phyloP scores from a whole-genome alignment of 2,113 vertebrate species.

The Odocoileus virginianus region DNA sequence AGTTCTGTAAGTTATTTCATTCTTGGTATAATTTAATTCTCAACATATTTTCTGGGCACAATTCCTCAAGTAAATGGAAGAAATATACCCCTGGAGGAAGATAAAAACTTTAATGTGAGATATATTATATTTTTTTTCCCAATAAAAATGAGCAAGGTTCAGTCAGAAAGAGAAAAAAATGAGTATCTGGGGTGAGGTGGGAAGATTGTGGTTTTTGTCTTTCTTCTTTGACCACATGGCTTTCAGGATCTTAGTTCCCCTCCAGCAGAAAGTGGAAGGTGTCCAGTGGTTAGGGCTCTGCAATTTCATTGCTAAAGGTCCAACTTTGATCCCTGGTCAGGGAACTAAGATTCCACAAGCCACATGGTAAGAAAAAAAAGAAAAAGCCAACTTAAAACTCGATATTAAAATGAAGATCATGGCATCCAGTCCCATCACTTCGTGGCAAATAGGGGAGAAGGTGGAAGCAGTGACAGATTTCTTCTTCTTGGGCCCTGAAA shows the following conservation, averaged over 20 bases:
- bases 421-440: neutral
- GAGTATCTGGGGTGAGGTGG: neutral
- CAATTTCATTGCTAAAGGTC: neutral
- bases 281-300: neutral
- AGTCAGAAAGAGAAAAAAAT: neutral
- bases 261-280: neutral
- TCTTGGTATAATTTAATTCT: slow-evolving; percentile 63
- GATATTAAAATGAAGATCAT: neutral
- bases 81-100: slow-evolving; percentile 49
- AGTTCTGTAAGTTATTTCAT: slow-evolving; percentile 50
- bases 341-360: neutral
- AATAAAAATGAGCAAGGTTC: slow-evolving; percentile 33
- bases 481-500: neutral
- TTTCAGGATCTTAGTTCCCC: neutral
- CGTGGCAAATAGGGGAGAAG: neutral
- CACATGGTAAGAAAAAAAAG: neutral
- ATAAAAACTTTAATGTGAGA: slow-evolving; percentile 42
- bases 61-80: slow-evolving; percentile 52
- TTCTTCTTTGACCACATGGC: neutral
- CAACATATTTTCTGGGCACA: slow-evolving; percentile 58
- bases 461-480: neutral
- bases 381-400: neutral
- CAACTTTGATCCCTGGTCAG: neutral
- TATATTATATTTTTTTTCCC: slow-evolving; percentile 1
- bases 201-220: neutral